Base-by-base conservation (phyloP, 2,888 invertebrate genomes). In the Lamproptera curius region DNA sequence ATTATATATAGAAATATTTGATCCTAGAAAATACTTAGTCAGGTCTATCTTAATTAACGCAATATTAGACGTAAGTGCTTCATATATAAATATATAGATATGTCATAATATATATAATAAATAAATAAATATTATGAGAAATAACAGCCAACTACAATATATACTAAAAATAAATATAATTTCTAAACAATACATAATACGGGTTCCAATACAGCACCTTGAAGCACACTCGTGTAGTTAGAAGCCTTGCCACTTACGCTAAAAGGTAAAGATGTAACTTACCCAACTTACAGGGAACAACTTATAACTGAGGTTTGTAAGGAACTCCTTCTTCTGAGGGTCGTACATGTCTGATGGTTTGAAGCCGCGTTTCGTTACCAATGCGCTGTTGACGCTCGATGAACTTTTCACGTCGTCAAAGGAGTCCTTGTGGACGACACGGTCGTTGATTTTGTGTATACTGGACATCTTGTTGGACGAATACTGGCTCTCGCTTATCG, bases 341-440 rank as follows among this genome's bases (percentile, higher is more conserved):
- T 96, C 95, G 70, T 92, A 92, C 76, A 92, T 90, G 79, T 96
- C 96, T 1, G 95, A 95, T 1, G 96, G 96, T 66, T 94, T 95
- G 80, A 94, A 95, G 26, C 96, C 95, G 20, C 95, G 89, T 55
- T 91, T 90, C 42, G 91, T 91, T 67, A 94, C 90, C 52, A 94
- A 88, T 11, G 91, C 88, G 68, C 91, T 91, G 73, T 86, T 88
- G 43, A 85, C 73, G 15, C 83, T 83, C 11, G 85, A 82, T 0
- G 89, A 88, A 51, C 85, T 87, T 57, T 87, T 81, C 50, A 77
- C 76, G 58, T 88, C 87, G 46, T 87, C 82, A 59, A 76, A 88
- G 68, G 78, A 86, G 62, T 88, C 87, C 26, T 73, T 67, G 41
- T 88, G 88, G 2, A 88, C 69, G 34, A 88, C 71, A 17, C 86